Evolutionary conservation across 2,888 invertebrate species (phyloP).

Genomic region (Lithophane ornitopus): DNA sequence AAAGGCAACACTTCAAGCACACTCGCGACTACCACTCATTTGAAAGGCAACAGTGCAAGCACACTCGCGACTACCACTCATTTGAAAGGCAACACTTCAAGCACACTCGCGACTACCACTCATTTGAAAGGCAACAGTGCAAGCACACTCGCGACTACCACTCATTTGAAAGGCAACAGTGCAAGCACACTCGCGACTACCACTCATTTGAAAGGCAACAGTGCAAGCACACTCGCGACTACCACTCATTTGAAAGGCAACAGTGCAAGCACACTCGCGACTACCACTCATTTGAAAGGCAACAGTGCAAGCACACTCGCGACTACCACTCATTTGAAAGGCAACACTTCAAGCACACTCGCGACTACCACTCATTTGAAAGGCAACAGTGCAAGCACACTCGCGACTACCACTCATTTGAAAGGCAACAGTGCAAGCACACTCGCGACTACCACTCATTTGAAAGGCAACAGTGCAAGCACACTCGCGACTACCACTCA

Average conservation of each 20-base stretch:
- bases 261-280: neutral
- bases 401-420: neutral
- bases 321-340: neutral
- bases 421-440: neutral
- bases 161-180: neutral
- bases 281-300: neutral
- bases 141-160: neutral
- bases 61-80: neutral
- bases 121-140: constrained; percentile 1
- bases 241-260: neutral
- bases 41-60: constrained; percentile 5
- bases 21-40: neutral
- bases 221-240: neutral
- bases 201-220: neutral
- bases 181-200: neutral
- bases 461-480: constrained; percentile 5
- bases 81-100: constrained; percentile 9
- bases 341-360: neutral
- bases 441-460: neutral
- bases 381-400: neutral
- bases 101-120: neutral
- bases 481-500: neutral
- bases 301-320: neutral
- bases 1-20: neutral
- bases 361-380: neutral